Conservation (phyloP, 1,140 invertebrate species). For the Scylla paramamosain region DNA sequence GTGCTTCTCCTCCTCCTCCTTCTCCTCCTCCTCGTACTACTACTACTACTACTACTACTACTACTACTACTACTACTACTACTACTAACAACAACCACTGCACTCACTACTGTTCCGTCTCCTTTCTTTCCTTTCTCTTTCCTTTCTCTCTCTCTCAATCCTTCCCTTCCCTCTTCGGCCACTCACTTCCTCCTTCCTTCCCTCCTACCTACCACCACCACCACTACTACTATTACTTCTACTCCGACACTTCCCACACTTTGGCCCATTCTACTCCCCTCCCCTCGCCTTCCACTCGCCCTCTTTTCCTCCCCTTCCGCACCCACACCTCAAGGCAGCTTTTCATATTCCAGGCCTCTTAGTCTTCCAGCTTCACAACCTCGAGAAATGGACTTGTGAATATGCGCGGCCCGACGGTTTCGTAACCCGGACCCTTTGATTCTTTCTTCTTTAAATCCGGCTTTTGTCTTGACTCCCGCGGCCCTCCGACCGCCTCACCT, state of each 20-base stretch:
- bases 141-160: background rate
- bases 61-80: no score
- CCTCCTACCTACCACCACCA: background rate
- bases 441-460: constrained; percentile 55
- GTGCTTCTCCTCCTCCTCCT: constrained; percentile 3
- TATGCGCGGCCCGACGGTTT: constrained; percentile 34
- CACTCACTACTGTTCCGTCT: background rate
- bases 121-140: background rate
- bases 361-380: constrained; percentile 34
- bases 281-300: no score
- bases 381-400: constrained; percentile 47
- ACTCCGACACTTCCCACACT: no score
- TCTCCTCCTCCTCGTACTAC: background rate
- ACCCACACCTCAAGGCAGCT: constrained; percentile 32
- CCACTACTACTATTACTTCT: background rate
- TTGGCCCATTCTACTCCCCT: background rate
- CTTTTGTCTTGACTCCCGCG: constrained; percentile 54
- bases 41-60: no score
- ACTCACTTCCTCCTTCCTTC: background rate
- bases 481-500: constrained; percentile 31
- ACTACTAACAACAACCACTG: background rate
- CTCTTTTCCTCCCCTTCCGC: background rate
- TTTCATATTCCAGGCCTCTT: constrained; percentile 56
- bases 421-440: constrained; percentile 12
- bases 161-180: background rate